Conservation (phyloP, 2,888 invertebrate genomes). For the Brenthis ino region DNA sequence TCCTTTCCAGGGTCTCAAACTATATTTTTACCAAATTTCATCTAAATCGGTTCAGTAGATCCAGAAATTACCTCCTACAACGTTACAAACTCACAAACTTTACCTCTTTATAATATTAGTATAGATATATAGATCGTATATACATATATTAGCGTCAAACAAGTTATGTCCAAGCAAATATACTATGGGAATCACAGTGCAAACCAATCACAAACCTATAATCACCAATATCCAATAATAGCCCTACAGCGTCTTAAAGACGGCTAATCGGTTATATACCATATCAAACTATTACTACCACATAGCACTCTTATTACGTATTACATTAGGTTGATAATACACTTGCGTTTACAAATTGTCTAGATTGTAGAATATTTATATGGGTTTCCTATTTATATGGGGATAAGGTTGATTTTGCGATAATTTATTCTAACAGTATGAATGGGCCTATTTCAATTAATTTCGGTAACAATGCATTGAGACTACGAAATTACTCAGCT, state of each 20-base stretch:
- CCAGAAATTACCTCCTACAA: no score
- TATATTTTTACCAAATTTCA: no score
- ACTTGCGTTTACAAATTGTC: not conserved
- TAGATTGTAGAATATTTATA: not conserved
- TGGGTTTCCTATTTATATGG: not conserved
- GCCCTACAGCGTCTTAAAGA: conserved; percentile 19
- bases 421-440: not conserved
- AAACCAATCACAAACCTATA: conserved; percentile 19
- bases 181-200: conserved; percentile 1
- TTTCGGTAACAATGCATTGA: conserved; percentile 25
- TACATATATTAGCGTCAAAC: not conserved
- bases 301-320: not conserved
- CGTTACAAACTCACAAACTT: no score
- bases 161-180: conserved; percentile 10
- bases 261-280: conserved; percentile 19
- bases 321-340: not conserved
- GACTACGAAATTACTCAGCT: conserved; percentile 27
- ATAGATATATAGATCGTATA: no score
- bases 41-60: no score
- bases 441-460: conserved; percentile 25
- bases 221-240: conserved; percentile 20
- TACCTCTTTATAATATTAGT: not conserved
- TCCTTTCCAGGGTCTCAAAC: no score
- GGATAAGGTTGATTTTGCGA: not conserved
- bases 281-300: conserved; percentile 1